Conservation (phyloP, 2,888 invertebrate genomes). For the Diarsia brunnea region DNA sequence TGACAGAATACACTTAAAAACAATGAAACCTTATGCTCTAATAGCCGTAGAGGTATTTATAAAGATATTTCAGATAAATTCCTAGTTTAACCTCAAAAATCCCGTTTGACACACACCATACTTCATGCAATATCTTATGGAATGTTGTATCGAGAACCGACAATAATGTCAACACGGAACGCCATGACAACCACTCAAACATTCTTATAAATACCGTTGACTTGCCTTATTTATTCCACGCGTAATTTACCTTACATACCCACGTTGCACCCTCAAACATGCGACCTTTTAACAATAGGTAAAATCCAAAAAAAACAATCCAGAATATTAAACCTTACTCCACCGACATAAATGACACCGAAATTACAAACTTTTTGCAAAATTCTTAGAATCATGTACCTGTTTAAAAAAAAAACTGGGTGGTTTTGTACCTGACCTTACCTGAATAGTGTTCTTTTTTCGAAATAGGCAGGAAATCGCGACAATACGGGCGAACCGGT, state of each 20-base stretch:
- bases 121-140: constrained; percentile 17
- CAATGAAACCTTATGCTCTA: background rate
- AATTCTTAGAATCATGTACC: constrained; percentile 64
- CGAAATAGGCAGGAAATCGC: constrained; percentile 83
- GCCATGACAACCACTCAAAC: background rate
- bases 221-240: constrained; percentile 4
- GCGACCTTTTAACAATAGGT: constrained; percentile 29
- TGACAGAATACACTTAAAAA: background rate
- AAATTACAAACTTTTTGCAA: constrained; percentile 69
- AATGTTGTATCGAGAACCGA: constrained; percentile 26
- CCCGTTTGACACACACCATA: background rate
- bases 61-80: background rate
- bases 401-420: constrained; percentile 76
- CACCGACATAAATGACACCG: constrained; percentile 59
- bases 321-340: constrained; percentile 66
- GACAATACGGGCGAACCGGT: constrained; percentile 81
- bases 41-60: background rate
- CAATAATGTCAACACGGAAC: constrained; percentile 15
- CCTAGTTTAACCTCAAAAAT: background rate
- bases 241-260: constrained; percentile 32
- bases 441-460: constrained; percentile 69
- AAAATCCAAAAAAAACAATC: constrained; percentile 35
- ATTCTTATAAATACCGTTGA: constrained; percentile 20
- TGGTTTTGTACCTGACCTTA: constrained; percentile 77
- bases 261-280: constrained; percentile 17